Evolutionary conservation across 1,140 invertebrate genomes (phyloP).

Genomic region (Megalonaias nervosa): DNA sequence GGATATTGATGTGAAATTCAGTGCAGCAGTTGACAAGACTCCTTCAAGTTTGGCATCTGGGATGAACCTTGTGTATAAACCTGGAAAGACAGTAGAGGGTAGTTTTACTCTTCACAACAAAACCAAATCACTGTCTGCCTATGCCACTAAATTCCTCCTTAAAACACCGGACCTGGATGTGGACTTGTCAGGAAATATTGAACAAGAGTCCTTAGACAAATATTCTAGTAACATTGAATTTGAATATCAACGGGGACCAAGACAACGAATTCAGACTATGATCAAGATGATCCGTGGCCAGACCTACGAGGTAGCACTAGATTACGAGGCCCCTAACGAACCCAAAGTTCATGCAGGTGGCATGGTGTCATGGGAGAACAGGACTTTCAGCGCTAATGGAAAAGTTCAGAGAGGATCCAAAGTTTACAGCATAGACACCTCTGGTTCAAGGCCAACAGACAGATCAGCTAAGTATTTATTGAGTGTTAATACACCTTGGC

Average conservation of each 20-base stretch:
- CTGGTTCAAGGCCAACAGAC: constrained; percentile 5
- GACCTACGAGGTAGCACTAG: constrained; percentile 26
- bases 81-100: too few relatives aligned
- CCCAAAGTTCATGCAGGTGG: constrained; percentile 20
- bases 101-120: too few relatives aligned
- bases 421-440: constrained; percentile 13
- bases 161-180: not conserved
- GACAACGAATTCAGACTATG: constrained; percentile 16
- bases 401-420: constrained; percentile 20
- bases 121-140: too few relatives aligned
- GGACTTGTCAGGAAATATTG: constrained; percentile 24
- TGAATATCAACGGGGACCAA: constrained; percentile 28
- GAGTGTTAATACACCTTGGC: constrained; percentile 17
- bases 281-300: constrained; percentile 20
- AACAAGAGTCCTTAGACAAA: constrained; percentile 26
- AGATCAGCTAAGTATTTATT: constrained; percentile 10
- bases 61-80: too few relatives aligned
- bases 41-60: too few relatives aligned
- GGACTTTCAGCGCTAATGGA: constrained; percentile 7
- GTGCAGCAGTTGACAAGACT: too few relatives aligned
- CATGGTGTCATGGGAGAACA: constrained; percentile 6
- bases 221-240: constrained; percentile 34
- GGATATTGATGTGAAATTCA: too few relatives aligned
- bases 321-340: constrained; percentile 14
- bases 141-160: too few relatives aligned